These are phyloP conservation scores for Condylura cristata DNA, from an alignment of 2,113 vertebrate species.

Conservation along the genomic window DNA sequence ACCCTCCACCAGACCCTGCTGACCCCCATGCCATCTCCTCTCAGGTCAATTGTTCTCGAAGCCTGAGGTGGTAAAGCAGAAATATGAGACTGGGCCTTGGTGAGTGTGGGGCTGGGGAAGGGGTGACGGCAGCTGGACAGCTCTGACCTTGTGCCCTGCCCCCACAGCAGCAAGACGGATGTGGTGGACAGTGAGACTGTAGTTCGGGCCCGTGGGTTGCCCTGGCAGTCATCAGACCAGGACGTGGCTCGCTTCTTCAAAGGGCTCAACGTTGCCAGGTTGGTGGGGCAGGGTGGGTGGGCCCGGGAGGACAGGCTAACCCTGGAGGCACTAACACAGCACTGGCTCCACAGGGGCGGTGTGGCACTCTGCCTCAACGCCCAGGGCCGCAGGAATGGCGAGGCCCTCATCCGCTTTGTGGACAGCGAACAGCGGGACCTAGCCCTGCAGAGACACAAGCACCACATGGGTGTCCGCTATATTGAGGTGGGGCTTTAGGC, in stretches of 20 bases:
- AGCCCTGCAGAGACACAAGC: constrained; percentile 96
- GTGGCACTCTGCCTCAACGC: constrained; percentile 97
- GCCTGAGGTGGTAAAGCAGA: constrained; percentile 93
- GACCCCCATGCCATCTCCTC: constrained; percentile 64
- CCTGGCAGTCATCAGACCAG: constrained; percentile 98
- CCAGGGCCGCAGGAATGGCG: constrained; percentile 96
- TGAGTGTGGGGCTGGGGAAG: constrained; percentile 79
- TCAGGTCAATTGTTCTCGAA: constrained; percentile 91
- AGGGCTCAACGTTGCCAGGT: constrained; percentile 99
- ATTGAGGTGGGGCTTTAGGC: constrained; percentile 90
- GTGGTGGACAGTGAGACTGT: constrained; percentile 96
- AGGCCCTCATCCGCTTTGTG: constrained; percentile 95
- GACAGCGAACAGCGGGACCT: constrained; percentile 95
- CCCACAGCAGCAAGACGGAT: constrained; percentile 93
- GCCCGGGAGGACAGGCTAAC: not conserved
- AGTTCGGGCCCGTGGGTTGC: constrained; percentile 95
- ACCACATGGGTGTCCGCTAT: constrained; percentile 98
- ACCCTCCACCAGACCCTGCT: constrained; percentile 60
- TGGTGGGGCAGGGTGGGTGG: constrained; percentile 39
- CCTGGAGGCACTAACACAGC: constrained; percentile 11
- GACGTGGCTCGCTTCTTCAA: constrained; percentile 98
- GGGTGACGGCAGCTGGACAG: not conserved
- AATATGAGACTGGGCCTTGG: constrained; percentile 97
- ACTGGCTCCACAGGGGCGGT: constrained; percentile 89
- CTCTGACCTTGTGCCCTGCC: constrained; percentile 41